Evolutionary conservation across 1,140 invertebrate species (phyloP).

Genomic region (Drosophila oshimai): DNA sequence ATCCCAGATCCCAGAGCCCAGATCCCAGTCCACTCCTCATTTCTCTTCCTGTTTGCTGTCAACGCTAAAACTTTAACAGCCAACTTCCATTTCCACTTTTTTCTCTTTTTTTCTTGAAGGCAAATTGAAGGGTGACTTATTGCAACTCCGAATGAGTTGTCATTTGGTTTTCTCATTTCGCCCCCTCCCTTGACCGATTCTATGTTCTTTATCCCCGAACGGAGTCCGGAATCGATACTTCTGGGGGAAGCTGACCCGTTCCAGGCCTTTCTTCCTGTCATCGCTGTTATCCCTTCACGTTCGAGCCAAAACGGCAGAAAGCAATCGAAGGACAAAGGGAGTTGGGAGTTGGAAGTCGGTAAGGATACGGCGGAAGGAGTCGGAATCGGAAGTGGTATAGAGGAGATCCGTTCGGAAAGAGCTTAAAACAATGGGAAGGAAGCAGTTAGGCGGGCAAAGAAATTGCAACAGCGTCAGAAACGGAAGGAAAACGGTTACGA

Average conservation of each 20-base stretch:
- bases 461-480: slow-evolving; percentile 14
- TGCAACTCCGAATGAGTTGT: slow-evolving; percentile 68
- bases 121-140: slow-evolving; percentile 75
- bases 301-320: slow-evolving; percentile 25
- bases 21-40: slow-evolving; percentile 6
- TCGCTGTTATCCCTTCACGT: slow-evolving; percentile 43
- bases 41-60: slow-evolving; percentile 48
- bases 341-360: not conserved
- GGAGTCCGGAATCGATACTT: slow-evolving; percentile 37
- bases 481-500: slow-evolving; percentile 8
- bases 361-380: not conserved
- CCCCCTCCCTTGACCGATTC: not conserved
- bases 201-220: slow-evolving; percentile 16
- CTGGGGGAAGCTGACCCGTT: slow-evolving; percentile 17
- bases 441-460: slow-evolving; percentile 3
- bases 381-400: not conserved
- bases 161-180: slow-evolving; percentile 42
- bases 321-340: slow-evolving; percentile 28
- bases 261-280: slow-evolving; percentile 16
- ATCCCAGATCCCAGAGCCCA: slow-evolving; percentile 6
- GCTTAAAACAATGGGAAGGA: slow-evolving; percentile 18
- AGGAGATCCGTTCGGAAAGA: slow-evolving; percentile 24
- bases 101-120: slow-evolving; percentile 11
- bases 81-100: slow-evolving; percentile 38
- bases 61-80: slow-evolving; percentile 53